A percentile compares a stretch with the other conserved stretches of the same genome.
Evolutionary conservation across 2,113 vertebrate genomes (phyloP).

Genomic region (Daboia siamensis): DNA sequence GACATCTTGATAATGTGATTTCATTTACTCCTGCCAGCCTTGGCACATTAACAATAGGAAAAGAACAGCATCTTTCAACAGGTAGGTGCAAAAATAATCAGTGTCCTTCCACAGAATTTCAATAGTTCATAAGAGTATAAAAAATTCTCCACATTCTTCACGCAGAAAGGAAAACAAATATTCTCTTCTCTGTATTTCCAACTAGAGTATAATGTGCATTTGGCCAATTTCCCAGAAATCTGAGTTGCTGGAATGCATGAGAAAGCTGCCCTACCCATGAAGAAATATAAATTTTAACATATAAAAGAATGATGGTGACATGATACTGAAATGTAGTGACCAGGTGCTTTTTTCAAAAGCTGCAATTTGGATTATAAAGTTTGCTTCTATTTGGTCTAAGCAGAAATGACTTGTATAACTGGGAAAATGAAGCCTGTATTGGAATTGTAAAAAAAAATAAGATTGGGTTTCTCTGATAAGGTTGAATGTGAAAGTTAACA

Average conservation of each 20-base stretch:
- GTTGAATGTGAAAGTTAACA: neutral
- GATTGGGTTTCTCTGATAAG: neutral
- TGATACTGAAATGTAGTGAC: neutral
- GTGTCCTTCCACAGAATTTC: neutral
- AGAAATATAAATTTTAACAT: neutral
- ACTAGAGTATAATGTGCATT: neutral
- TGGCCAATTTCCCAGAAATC: neutral
- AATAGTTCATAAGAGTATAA: neutral
- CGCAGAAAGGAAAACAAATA: neutral
- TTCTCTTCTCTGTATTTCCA: neutral
- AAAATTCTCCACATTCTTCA: neutral
- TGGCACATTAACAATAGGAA: neutral
- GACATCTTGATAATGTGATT: neutral
- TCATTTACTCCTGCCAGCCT: neutral
- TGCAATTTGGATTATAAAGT: neutral
- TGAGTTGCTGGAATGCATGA: neutral
- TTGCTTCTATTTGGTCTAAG: neutral
- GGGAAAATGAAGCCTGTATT: neutral
- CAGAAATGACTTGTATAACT: neutral
- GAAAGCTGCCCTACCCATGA: neutral
- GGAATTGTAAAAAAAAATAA: neutral
- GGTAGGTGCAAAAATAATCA: neutral
- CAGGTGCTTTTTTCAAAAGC: neutral
- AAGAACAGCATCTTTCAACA: neutral
- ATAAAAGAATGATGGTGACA: neutral